phyloP scores from a whole-genome alignment of 2,888 invertebrate species.

The Acanthosoma haemorrhoidale region DNA sequence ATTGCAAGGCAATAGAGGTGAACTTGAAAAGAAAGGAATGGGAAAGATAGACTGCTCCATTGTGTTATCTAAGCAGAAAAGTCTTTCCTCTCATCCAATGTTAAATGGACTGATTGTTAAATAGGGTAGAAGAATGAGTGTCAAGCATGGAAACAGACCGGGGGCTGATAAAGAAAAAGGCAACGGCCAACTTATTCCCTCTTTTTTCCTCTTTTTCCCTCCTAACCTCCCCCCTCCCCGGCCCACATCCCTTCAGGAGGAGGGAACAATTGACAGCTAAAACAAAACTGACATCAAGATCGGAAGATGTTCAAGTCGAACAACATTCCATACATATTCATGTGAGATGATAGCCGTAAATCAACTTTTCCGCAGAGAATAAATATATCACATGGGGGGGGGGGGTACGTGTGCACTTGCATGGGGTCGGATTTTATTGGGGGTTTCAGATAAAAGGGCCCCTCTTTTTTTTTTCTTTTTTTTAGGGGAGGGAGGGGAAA shows the following conservation, averaged over 20 bases:
- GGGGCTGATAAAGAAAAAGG: neutral
- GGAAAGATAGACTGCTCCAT: neutral
- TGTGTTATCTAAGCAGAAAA: neutral
- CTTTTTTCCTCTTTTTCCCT: neutral
- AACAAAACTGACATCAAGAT: neutral
- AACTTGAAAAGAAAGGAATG: too few species aligned
- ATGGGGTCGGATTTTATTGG: too few species aligned
- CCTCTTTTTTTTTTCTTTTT: too few species aligned
- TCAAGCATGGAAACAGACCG: neutral
- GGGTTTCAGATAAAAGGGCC: too few species aligned
- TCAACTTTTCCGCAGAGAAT: too few species aligned
- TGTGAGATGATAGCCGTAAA: neutral
- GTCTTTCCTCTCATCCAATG: neutral
- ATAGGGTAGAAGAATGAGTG: neutral
- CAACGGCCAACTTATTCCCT: neutral
- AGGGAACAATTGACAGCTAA: neutral
- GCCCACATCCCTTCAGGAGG: too few species aligned
- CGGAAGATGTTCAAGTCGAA: neutral
- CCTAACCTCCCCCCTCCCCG: too few species aligned
- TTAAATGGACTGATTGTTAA: neutral
- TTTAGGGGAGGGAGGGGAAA: too few species aligned
- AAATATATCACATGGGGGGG: too few species aligned
- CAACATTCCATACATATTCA: neutral
- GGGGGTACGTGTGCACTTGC: too few species aligned
- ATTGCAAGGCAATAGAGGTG: too few species aligned